These are phyloP conservation scores for Chrysopilus asiliformis DNA, from an alignment of 2,888 invertebrate species.

Conservation along the genomic window DNA sequence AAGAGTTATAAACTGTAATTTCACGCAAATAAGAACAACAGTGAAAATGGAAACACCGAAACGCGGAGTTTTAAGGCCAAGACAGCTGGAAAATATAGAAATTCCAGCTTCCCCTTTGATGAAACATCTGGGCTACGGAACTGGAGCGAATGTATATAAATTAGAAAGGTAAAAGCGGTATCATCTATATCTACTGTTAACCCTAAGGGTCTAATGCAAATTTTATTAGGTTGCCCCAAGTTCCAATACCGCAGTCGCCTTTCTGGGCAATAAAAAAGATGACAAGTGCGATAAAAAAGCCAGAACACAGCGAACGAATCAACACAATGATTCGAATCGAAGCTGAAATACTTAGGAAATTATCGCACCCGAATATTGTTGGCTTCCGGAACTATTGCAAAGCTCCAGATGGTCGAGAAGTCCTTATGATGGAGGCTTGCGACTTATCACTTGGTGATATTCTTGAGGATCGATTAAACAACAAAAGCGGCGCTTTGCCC, in stretches of 20 bases:
- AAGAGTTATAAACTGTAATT: too few species aligned
- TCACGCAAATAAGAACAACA: too few species aligned
- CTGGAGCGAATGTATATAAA: constrained; percentile 66
- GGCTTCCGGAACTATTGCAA: constrained; percentile 50
- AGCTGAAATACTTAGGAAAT: constrained; percentile 50
- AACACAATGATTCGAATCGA: constrained; percentile 51
- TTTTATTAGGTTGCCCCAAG: too few species aligned
- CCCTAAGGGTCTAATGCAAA: too few species aligned
- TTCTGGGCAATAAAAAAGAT: constrained; percentile 80
- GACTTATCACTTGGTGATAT: constrained; percentile 56
- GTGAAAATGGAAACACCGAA: constrained; percentile 23
- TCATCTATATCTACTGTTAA: too few species aligned
- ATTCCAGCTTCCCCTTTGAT: constrained; percentile 64
- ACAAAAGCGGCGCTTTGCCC: constrained; percentile 44
- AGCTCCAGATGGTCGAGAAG: constrained; percentile 33
- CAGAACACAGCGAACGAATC: constrained; percentile 18
- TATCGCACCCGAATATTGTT: constrained; percentile 72
- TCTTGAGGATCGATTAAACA: constrained; percentile 53
- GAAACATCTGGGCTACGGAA: constrained; percentile 60
- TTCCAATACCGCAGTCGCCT: constrained; percentile 58
- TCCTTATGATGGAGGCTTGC: constrained; percentile 69
- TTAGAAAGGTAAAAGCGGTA: constrained; percentile 58
- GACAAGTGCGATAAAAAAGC: constrained; percentile 38
- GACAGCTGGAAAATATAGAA: constrained; percentile 25
- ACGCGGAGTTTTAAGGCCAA: constrained; percentile 20